These are phyloP conservation scores for Noctilio leporinus DNA, from an alignment of 2,113 vertebrate species.

Conservation along the genomic window DNA sequence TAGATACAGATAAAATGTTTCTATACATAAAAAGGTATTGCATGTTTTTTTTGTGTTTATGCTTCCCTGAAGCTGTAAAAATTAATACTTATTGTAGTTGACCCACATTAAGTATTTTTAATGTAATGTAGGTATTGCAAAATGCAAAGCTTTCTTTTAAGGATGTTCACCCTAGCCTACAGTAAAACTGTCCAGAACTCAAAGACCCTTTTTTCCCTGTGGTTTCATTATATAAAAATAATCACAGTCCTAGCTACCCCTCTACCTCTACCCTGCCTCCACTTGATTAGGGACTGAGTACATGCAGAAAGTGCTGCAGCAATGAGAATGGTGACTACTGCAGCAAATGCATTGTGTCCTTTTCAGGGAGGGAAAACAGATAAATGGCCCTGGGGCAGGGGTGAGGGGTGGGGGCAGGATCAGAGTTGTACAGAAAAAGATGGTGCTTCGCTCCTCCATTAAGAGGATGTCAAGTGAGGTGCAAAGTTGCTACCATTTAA, in stretches of 20 bases:
- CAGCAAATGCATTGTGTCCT: neutral
- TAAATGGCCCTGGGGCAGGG: neutral
- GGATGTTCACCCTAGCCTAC: neutral
- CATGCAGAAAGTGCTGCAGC: neutral
- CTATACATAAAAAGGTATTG: neutral
- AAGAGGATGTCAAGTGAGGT: neutral
- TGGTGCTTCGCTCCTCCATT: neutral
- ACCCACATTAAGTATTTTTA: neutral
- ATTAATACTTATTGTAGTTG: neutral
- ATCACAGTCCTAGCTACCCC: neutral
- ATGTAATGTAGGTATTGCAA: neutral
- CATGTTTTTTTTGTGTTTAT: neutral
- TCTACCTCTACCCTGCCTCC: neutral
- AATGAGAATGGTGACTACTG: neutral
- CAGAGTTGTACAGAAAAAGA: neutral
- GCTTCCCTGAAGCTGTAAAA: neutral
- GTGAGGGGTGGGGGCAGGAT: too few species aligned
- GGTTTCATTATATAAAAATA: neutral
- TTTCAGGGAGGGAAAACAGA: neutral
- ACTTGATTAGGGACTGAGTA: neutral
- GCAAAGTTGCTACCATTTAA: neutral
- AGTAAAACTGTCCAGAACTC: neutral
- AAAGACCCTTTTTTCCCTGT: neutral
- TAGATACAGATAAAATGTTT: neutral
- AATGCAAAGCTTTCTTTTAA: neutral